Base-by-base conservation (phyloP, 2,888 invertebrate species). In the Caenorhabditis virilis region DNA sequence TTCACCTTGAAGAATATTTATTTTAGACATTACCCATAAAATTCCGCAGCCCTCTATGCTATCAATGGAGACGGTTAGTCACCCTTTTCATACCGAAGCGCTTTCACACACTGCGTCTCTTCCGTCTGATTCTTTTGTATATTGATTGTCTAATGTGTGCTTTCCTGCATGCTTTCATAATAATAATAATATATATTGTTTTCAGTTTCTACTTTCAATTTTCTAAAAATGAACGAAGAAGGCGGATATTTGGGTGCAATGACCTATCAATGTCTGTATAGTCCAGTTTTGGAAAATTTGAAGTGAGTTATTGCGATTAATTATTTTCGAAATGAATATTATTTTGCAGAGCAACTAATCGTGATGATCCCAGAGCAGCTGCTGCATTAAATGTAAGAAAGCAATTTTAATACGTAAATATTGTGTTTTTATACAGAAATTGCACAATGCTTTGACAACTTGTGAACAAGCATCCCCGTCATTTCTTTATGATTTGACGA, bases 401-500 rank as follows among this genome's bases (percentile, higher is more conserved):
- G n/a, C 27, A 43, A 20, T 26, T 38, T 43, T 43, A 20, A 39
- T 5, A 39, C 20, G 16, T 39, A 18, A 18, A 16, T 39, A 18
- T 39, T 18, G 25, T 42, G 11, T 23, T 42, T 42, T 23, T 41
- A 47, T 72, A 4, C 38, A 76, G 76, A 74, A 72, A 58, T 59
- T 76, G 45, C 77, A 77, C 33, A 55, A 55, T n/a, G 69, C 70
- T 27, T 52, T 76, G 60, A 72, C 72, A 48, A 62, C 58, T 49
- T 72, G 66, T 39, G 76, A 76, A 51, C 58, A 60, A 36, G 65
- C 67, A 15, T 76, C 76, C 25, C 74, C 76, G 11, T 73, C 72
- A 33, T 76, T 76, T 43, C 74, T 82, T 35, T 81, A 77, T 59
- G 82, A 82, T 53, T 68, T 82, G 30, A 74, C 82, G 9, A 79